Evolutionary conservation across 2,113 vertebrate species (phyloP).

Genomic region (Vombatus ursinus): DNA sequence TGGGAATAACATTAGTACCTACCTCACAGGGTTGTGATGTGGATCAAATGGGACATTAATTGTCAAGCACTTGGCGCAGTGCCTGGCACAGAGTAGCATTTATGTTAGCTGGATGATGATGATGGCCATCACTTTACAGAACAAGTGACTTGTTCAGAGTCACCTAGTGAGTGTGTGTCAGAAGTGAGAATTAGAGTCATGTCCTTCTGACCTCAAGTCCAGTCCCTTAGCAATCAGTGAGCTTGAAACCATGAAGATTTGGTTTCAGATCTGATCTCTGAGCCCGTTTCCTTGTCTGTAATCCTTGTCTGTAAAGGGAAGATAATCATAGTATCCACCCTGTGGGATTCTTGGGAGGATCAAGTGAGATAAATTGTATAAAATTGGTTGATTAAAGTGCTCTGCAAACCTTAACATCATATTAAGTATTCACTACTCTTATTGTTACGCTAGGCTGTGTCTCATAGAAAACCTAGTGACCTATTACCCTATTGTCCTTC

Average conservation of each 20-base stretch:
- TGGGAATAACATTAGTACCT: not conserved
- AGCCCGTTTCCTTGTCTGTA: not conserved
- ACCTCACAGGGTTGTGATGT: not conserved
- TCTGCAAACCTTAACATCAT: not conserved
- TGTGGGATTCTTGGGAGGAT: not conserved
- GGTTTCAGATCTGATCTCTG: not conserved
- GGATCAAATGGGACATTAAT: not conserved
- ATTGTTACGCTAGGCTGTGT: not conserved
- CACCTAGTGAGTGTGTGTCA: not conserved
- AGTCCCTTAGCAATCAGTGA: not conserved
- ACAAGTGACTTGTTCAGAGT: not conserved
- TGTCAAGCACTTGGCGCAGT: not conserved
- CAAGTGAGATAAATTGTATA: not conserved
- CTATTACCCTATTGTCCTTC: not conserved
- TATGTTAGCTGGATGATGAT: not conserved
- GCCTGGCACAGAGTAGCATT: not conserved
- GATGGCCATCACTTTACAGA: not conserved
- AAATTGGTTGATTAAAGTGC: not conserved
- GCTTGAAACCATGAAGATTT: no score
- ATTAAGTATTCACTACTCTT: not conserved
- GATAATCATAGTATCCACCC: not conserved
- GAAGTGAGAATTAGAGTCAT: not conserved
- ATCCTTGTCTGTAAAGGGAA: not conserved
- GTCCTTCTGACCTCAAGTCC: not conserved
- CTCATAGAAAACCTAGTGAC: not conserved